Percentiles rank a stretch among this genome's conserved stretches.
These are phyloP conservation scores for Bombus balteatus DNA, from an alignment of 1,140 invertebrate genomes.

Conservation along the genomic window DNA sequence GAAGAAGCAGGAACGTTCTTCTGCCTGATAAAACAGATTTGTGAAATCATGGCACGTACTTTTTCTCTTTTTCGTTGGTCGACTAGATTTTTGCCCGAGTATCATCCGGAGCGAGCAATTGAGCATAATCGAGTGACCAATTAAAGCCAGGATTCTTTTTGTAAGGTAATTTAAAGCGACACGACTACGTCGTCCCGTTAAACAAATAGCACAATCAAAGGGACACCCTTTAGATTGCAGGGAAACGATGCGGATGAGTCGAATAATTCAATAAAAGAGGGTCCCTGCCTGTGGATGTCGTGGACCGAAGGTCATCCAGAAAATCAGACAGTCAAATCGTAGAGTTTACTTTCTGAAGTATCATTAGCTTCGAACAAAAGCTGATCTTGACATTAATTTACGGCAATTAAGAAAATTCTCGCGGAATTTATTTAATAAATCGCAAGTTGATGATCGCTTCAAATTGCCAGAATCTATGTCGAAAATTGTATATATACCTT, in stretches of 20 bases:
- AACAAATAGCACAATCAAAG: slow-evolving; percentile 47
- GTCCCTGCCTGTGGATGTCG: background rate
- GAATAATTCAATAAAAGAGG: slow-evolving; percentile 37
- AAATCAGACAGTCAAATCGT: background rate
- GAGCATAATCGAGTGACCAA: slow-evolving; percentile 21
- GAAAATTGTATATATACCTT: background rate
- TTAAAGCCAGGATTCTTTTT: slow-evolving; percentile 26
- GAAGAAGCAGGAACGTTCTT: background rate
- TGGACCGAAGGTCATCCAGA: background rate
- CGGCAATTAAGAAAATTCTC: background rate
- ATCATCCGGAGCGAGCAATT: slow-evolving; percentile 6
- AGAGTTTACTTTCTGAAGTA: background rate
- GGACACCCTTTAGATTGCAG: slow-evolving; percentile 12
- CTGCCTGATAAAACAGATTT: background rate
- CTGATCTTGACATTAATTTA: background rate
- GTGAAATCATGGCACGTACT: background rate
- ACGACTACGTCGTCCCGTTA: slow-evolving; percentile 17
- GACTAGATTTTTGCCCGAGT: background rate
- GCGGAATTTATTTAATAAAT: background rate
- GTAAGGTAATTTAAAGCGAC: background rate
- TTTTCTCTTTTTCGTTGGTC: background rate
- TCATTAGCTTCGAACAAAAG: background rate
- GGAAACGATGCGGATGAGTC: slow-evolving; percentile 23
- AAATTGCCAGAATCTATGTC: background rate
- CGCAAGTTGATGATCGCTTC: background rate